Evolutionary conservation across 2,888 invertebrate genomes (phyloP), one percentile per base, ranked within the genome.

Genomic region (Drosophila mettleri): DNA sequence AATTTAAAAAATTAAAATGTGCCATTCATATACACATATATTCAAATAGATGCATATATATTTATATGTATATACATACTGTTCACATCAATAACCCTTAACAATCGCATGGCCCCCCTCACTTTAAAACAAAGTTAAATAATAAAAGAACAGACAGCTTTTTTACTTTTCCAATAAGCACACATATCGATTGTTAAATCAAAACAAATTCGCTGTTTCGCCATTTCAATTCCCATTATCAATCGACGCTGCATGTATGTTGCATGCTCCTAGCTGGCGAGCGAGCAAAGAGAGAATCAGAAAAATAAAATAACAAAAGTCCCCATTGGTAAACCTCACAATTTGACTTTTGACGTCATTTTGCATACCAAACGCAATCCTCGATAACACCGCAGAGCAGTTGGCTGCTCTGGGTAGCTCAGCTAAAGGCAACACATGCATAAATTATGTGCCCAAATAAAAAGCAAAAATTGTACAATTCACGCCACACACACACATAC

Each of bases 361-460:
- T 66, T 22, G 36, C 58, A 69, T 59, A 61, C 51, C 45, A 76
- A 51, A 57, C 65, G 65, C 41, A 65, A 54, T 61, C 33, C 54
- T 34, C 34, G 69, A 62, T 73, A 73, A 74, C 52, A 39, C 49
- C 57, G 14, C 18, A 36, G 36, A 46, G 57, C 20, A 45, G 48
- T 53, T 4, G n/a, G 2, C 3, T 33, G 49, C 33, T 51, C 43
- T 38, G 34, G 29, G 46, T 24, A 61, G 71, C 72, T 71, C 61
- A 41, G 61, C 53, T 51, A 61, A 62, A 67, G 64, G 67, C 71
- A 64, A 45, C 63, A 58, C 52, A 61, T 64, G 52, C 77, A 77
- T 77, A 76, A 77, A 80, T 77, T 76, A 80, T 77, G 59, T 54
- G 55, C 18, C 33, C 57, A 72, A 69, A 79, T 77, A 73, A 80